These are phyloP conservation scores for Heterotilapia buettikoferi DNA, from an alignment of 2,113 vertebrate genomes.

Conservation along the genomic window DNA sequence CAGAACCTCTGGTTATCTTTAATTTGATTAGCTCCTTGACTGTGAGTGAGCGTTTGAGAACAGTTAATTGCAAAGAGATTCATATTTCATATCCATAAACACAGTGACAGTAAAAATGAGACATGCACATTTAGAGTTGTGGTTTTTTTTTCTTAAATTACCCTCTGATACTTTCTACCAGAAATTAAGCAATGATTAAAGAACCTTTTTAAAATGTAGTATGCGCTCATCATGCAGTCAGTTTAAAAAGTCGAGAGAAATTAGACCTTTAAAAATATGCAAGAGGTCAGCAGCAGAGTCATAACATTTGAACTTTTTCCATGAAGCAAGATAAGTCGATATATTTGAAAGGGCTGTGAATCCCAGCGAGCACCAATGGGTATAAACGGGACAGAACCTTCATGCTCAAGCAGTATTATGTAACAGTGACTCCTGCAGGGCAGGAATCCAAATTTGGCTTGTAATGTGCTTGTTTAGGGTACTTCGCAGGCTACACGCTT, in stretches of 20 bases:
- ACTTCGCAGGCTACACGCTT: not conserved
- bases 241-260: not conserved
- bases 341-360: not conserved
- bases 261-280: not conserved
- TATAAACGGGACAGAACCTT: not conserved
- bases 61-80: not conserved
- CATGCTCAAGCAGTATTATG: not conserved
- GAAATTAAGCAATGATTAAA: not conserved
- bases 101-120: not conserved
- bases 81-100: not conserved
- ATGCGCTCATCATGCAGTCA: not conserved
- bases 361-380: not conserved
- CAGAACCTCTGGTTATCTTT: not conserved
- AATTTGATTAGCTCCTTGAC: conserved; percentile 2
- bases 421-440: not conserved
- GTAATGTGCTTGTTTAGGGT: not conserved
- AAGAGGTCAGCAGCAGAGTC: not conserved
- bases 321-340: not conserved
- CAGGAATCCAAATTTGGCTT: not conserved
- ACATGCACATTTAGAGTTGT: not conserved
- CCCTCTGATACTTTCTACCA: not conserved
- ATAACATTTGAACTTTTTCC: not conserved
- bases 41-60: not conserved
- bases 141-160: not conserved
- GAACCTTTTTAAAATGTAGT: not conserved